Evolutionary conservation across 2,797 vertebrate genomes (phyloP), one percentile per base, ranked within the genome.

Genomic region (Rhodeus uyekii): DNA sequence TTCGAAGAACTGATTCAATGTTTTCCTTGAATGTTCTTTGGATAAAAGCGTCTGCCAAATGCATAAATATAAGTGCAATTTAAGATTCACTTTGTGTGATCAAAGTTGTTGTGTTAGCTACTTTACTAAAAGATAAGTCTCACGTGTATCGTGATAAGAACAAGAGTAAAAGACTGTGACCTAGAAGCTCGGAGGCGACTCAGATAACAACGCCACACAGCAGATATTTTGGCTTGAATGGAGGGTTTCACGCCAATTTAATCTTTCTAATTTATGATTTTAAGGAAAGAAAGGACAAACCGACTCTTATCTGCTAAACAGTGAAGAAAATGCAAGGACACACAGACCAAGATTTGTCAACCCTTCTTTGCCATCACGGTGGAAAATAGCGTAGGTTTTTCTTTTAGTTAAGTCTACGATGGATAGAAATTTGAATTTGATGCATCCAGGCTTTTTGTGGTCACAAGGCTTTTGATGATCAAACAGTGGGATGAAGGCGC

Each of bases 391-490:
- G 4, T 8, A 10, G n/a, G 8, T 48, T 18, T 14, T 7, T 46
- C 18, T 53, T 50, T 65, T 55, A 2, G 22, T 38, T 5, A 67
- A 68, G 39, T 38, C 29, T 65, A 61, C 44, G 29, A 39, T 44
- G 61, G 32, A 34, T 61, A 34, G 13, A 39, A 24, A 24, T 44
- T 18, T 0, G 68, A 29, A 22, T n/a, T 6, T 24, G 22, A 29
- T 7, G 16, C 9, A 32, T 76, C 16, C 18, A 46, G 34, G 42
- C 13, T 8, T 32, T 73, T 48, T 67, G 48, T 64, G 38, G 74
- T 86, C 81, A 78, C 69, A 22, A 34, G 44, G 65, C 68, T 67
- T 60, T 58, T 58, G 74, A 39, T 46, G 38, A 48, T 89, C 84
- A 88, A 86, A 82, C 50, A 8, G 39, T 12, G 42, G 29, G 12